These are phyloP conservation scores for Tylochromis polylepis DNA, from an alignment of 2,113 vertebrate species.

Conservation along the genomic window DNA sequence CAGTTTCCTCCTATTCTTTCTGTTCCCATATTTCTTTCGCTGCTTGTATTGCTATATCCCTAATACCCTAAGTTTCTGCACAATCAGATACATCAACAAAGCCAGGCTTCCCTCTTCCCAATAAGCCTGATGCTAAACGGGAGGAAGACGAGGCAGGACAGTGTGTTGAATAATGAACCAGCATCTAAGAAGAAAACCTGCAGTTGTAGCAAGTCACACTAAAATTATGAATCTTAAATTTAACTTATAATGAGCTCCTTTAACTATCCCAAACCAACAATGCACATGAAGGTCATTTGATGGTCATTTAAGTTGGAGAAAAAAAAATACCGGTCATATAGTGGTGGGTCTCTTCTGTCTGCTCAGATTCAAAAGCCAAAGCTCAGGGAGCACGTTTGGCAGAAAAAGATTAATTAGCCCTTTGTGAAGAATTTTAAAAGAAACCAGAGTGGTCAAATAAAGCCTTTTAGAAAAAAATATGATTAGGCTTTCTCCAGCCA, in stretches of 20 bases:
- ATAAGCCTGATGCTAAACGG: constrained; percentile 14
- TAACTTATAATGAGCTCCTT: not conserved
- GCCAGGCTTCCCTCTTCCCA: constrained; percentile 2
- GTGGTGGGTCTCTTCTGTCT: not conserved
- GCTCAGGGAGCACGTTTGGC: constrained; percentile 1
- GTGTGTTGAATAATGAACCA: not conserved
- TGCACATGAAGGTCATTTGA: not conserved
- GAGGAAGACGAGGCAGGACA: constrained; percentile 1
- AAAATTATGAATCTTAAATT: not conserved
- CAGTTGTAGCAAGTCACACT: not conserved
- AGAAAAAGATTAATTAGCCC: constrained; percentile 14
- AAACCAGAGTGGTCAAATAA: not conserved
- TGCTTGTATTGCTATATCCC: not conserved
- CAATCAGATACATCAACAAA: constrained; percentile 4
- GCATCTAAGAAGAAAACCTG: constrained; percentile 15
- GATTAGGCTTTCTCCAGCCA: not conserved
- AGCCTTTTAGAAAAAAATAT: not conserved
- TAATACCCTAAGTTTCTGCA: not conserved
- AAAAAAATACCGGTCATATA: not conserved
- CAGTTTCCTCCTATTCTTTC: not conserved
- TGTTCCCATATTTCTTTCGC: not conserved
- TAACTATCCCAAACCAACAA: not conserved
- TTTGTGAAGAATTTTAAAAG: not conserved
- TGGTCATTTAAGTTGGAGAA: not conserved
- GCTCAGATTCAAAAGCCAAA: not conserved